Conservation (phyloP, 2,797 vertebrate genomes). For the Morelia viridis region DNA sequence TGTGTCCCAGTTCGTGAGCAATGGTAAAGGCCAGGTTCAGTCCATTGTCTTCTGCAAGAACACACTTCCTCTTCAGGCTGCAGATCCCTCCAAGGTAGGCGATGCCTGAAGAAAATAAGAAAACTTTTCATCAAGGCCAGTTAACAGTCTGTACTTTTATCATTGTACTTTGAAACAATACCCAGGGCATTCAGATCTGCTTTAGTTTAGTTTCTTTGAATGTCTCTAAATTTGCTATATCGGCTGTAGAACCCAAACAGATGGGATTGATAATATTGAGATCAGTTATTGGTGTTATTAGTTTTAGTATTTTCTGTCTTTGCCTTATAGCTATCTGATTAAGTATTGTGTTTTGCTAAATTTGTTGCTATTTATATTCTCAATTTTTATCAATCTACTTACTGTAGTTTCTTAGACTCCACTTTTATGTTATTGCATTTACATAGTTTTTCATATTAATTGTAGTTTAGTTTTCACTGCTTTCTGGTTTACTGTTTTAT, state of each 20-base stretch:
- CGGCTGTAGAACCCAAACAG: neutral
- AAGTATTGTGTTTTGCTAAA: too few relatives aligned
- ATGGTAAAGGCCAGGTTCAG: conserved; percentile 97
- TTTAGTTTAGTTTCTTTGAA: neutral
- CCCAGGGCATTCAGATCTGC: neutral
- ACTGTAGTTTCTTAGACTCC: too few relatives aligned
- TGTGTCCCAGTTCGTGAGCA: conserved; percentile 96
- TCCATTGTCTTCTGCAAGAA: conserved; percentile 94
- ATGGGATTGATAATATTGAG: neutral
- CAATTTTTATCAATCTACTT: too few relatives aligned
- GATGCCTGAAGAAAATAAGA: conserved; percentile 80
- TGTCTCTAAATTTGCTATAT: neutral
- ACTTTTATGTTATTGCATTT: too few relatives aligned
- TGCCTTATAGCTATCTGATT: neutral
- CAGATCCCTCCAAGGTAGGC: conserved; percentile 94
- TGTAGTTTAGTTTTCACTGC: too few relatives aligned
- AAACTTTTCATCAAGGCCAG: conserved; percentile 46
- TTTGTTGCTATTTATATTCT: too few relatives aligned
- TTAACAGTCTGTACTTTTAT: conserved; percentile 7
- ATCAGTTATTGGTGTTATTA: neutral
- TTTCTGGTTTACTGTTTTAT: too few relatives aligned
- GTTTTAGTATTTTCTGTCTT: neutral
- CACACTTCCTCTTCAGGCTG: conserved; percentile 93
- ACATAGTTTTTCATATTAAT: too few relatives aligned
- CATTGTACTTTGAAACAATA: neutral